These are phyloP conservation scores for Gymnocheta viridis DNA, from an alignment of 2,888 invertebrate genomes.

Conservation along the genomic window DNA sequence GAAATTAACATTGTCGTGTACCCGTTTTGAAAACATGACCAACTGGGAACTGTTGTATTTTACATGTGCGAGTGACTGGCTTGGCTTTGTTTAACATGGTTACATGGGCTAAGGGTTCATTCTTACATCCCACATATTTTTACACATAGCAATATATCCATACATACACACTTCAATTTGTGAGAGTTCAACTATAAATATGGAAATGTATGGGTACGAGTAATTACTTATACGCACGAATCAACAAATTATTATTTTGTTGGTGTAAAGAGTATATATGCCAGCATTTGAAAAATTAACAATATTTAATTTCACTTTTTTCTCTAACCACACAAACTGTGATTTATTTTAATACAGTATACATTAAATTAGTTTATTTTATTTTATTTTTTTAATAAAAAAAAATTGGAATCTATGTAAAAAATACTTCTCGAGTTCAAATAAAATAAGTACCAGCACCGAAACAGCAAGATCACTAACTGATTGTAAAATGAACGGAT, in stretches of 20 bases:
- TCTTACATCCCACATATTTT: slow-evolving; percentile 17
- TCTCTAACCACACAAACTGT: background rate
- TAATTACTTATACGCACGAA: slow-evolving; percentile 65
- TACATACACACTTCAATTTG: background rate
- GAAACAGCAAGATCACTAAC: too few relatives aligned
- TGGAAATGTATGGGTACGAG: slow-evolving; percentile 36
- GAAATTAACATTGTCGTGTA: too few relatives aligned
- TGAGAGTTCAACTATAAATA: background rate
- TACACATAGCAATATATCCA: background rate
- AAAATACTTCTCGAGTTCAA: too few relatives aligned
- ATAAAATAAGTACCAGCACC: too few relatives aligned
- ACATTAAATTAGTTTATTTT: too few relatives aligned
- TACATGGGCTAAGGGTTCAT: slow-evolving; percentile 30
- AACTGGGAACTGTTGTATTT: slow-evolving; percentile 19
- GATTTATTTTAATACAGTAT: too few relatives aligned
- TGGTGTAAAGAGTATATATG: background rate
- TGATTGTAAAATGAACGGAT: too few relatives aligned
- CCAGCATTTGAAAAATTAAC: background rate
- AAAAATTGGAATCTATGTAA: too few relatives aligned
- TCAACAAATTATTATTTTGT: slow-evolving; percentile 44
- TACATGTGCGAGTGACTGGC: slow-evolving; percentile 13
- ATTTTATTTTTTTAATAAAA: too few relatives aligned
- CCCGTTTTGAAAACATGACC: too few relatives aligned
- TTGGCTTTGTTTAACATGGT: slow-evolving; percentile 35
- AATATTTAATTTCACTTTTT: background rate